Evolutionary conservation across 2,888 invertebrate genomes (phyloP), one percentile per base, ranked within the genome.

Genomic region (Aquatica leii): DNA sequence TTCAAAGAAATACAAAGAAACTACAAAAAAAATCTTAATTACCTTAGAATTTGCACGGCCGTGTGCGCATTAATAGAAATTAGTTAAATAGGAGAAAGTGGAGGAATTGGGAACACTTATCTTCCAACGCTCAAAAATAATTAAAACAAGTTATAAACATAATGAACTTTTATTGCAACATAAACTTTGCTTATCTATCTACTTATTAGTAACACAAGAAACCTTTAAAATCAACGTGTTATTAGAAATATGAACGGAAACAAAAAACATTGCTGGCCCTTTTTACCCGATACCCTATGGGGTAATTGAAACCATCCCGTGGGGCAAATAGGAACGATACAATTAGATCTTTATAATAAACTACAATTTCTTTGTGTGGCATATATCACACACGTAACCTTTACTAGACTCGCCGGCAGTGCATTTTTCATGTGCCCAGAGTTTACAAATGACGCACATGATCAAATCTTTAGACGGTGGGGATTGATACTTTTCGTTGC

Each of bases 371-470:
- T 12, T n/a, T n/a, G n/a, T 15, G 2, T 15, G 14, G 15, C 41
- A 41, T 1, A 41, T 12, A 41, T 41, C 41, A 41, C 41, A 41
- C n/a, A 41, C 8, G 15, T 41, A 41, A 41, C 41, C 41, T 14
- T 15, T 41, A 41, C n/a, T 41, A 8, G 6, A 3, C 41, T 41
- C 12, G 8, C 41, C 41, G 41, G 41, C 5, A 14, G 41, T 41
- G n/a, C n/a, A n/a, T n/a, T 37, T 9, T 5, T 41, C 41, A 15
- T 41, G 41, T 41, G 41, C 41, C 41, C 41, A 41, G 8, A 12
- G n/a, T 41, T 41, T 41, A 15, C 41, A 41, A 41, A 12, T 15
- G 12, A 41, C 15, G 41, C 41, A 41, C 41, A 41, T 41, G 14
- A 41, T 41, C 41, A n/a, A 41, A 41, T 41, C 41, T 41, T 41